Percentiles rank a stretch among this genome's conserved stretches.
Evolutionary conservation across 2,113 vertebrate genomes (phyloP).

Genomic region (Neolamprologus falcicula): DNA sequence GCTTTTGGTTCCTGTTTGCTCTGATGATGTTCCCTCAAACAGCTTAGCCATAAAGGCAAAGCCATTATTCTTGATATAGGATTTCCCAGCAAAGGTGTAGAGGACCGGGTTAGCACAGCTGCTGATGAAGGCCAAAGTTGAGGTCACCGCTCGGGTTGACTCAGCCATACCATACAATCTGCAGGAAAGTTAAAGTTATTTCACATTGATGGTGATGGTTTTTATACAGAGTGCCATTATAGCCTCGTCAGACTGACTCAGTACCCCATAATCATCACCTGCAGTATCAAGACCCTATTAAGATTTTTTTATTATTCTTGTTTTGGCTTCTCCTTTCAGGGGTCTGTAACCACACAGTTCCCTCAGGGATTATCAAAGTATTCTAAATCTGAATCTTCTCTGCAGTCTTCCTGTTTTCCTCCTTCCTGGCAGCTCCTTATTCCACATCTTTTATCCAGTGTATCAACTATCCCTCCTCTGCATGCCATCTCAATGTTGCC

Average conservation of each 20-base stretch:
- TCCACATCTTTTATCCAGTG: not conserved
- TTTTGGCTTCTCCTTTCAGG: not conserved
- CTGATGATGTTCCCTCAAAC: constrained; percentile 61
- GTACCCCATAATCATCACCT: not conserved
- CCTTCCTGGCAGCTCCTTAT: not conserved
- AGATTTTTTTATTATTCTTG: not conserved
- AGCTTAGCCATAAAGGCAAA: constrained; percentile 71
- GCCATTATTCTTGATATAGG: constrained; percentile 44
- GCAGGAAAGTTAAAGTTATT: not conserved
- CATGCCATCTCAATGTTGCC: not conserved
- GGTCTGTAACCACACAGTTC: accelerated
- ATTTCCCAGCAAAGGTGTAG: constrained; percentile 71
- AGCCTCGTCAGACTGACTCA: not conserved
- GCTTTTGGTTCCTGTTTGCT: not conserved
- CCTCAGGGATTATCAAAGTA: not conserved
- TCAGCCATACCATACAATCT: constrained; percentile 27
- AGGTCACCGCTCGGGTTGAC: constrained; percentile 41
- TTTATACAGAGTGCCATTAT: accelerated
- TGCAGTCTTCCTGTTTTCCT: not conserved
- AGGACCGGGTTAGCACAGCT: constrained; percentile 73
- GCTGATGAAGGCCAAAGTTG: constrained; percentile 70
- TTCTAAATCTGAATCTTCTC: not conserved
- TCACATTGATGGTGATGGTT: not conserved
- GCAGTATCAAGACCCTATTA: not conserved
- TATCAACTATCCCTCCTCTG: not conserved